Percentiles rank a stretch among this genome's conserved stretches.
Conservation (phyloP, 1,140 invertebrate genomes). For the Metopolophium dirhodum region DNA sequence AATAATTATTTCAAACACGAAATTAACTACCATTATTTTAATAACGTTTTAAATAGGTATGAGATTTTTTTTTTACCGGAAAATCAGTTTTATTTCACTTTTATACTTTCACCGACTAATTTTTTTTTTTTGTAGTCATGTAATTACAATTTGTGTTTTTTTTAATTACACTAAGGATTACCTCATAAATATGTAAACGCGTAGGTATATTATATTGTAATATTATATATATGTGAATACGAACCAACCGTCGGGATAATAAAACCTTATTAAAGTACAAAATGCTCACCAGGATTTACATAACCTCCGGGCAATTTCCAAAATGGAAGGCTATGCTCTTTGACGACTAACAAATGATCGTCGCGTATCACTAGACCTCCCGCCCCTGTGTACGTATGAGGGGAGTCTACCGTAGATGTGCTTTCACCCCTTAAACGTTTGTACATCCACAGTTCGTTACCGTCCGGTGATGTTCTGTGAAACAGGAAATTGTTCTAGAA, state of each 20-base stretch:
- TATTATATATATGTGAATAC: neutral
- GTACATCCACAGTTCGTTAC: slow-evolving; percentile 56
- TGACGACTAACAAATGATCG: slow-evolving; percentile 54
- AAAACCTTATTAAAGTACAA: slow-evolving; percentile 35
- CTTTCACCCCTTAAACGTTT: slow-evolving; percentile 42
- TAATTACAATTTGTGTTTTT: slow-evolving; percentile 24
- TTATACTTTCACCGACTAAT: neutral
- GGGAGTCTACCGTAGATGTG: slow-evolving; percentile 6
- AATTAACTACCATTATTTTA: neutral
- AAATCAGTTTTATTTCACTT: slow-evolving; percentile 24
- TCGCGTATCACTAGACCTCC: slow-evolving; percentile 46
- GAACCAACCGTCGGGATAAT: neutral
- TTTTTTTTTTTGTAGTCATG: neutral
- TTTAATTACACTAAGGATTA: slow-evolving; percentile 39
- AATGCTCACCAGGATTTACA: slow-evolving; percentile 76
- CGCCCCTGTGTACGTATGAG: slow-evolving; percentile 36
- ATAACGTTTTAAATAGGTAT: neutral
- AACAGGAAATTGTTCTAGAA: slow-evolving; percentile 55
- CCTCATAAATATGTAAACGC: slow-evolving; percentile 39
- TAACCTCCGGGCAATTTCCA: slow-evolving; percentile 95
- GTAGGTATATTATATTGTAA: neutral
- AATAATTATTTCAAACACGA: neutral
- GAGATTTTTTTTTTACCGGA: neutral
- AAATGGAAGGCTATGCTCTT: slow-evolving; percentile 61
- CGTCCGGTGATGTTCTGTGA: slow-evolving; percentile 53